Evolutionary conservation across 2,888 invertebrate species (phyloP).

Genomic region (Chrysopilus asiliformis): DNA sequence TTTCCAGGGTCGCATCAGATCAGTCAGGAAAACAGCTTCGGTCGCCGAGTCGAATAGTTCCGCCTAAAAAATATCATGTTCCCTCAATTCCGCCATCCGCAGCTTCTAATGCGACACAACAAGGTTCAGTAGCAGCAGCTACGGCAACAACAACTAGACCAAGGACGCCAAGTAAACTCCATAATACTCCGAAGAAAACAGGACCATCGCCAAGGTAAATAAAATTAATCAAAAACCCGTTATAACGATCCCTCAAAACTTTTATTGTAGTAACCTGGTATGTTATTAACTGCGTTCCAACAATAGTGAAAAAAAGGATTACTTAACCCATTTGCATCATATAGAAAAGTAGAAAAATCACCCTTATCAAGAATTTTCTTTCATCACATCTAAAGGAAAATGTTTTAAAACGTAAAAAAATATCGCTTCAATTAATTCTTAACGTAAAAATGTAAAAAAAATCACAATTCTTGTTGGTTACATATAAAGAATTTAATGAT

Average conservation of each 20-base stretch:
- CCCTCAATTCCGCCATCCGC: slow-evolving; percentile 24
- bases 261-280: background rate
- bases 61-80: slow-evolving; percentile 33
- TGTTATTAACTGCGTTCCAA: background rate
- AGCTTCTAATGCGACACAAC: slow-evolving; percentile 25
- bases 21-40: slow-evolving; percentile 25
- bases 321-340: too few species aligned
- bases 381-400: too few species aligned
- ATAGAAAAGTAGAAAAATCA: background rate
- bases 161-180: slow-evolving; percentile 13
- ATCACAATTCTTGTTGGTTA: too few species aligned
- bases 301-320: background rate
- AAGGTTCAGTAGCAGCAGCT: slow-evolving; percentile 26
- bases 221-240: too few species aligned
- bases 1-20: slow-evolving; percentile 18
- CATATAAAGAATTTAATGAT: too few species aligned
- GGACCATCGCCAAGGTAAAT: slow-evolving; percentile 31
- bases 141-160: slow-evolving; percentile 19
- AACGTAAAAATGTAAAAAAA: too few species aligned
- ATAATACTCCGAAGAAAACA: slow-evolving; percentile 31
- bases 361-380: background rate
- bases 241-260: too few species aligned
- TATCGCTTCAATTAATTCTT: too few species aligned
- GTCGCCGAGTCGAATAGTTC: slow-evolving; percentile 35
- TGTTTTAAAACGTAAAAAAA: too few species aligned